Base-by-base conservation (phyloP, 2,113 vertebrate genomes). In the Mystacornis crossleyi region DNA sequence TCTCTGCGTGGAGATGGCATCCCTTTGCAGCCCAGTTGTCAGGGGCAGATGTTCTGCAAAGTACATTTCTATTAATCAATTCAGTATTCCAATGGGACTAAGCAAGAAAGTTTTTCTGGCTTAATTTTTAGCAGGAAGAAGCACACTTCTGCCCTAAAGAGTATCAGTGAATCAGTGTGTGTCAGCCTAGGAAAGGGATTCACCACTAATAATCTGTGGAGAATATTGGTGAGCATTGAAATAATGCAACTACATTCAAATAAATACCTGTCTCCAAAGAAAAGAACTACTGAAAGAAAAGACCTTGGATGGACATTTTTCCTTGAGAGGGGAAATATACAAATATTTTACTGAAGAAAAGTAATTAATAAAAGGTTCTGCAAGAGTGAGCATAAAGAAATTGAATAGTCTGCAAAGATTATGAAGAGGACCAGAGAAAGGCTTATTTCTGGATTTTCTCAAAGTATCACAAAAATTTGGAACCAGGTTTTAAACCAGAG, bases 41-140 rank as follows among this genome's bases (percentile, higher is more conserved):
- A 45, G 50, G 47, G 70, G 74, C 96, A 96, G 94, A 77, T 94
- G 85, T 90, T 95, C 50, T 58, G 24, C 62, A 74, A 77, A 73
- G 67, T 19, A 86, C 38, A 51, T 95, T 90, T 83, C 66, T 40
- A 96, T 96, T 93, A 80, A 95, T 95, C 93, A 92, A 51, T 21
- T 51, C 2, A 2, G n/a, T 69, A 54, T 86, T 91, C 67, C 50
- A 62, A 36, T 38, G 29, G 85, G 29, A 34, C 28, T 65, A 77
- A 82, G 70, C 60, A 93, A 77, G 36, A 42, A 89, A 65, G 24
- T 15, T 73, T 89, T 86, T 71, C 67, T 79, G 72, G 55, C 12
- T 91, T 45, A 54, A 20, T 84, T 79, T 86, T 55, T 55, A 45
- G 18, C 20, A 74, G 64, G 71, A 78, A 48, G n/a, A 51, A 47